phyloP scores from a whole-genome alignment of 2,113 vertebrate species.

The Carassius gibelio region DNA sequence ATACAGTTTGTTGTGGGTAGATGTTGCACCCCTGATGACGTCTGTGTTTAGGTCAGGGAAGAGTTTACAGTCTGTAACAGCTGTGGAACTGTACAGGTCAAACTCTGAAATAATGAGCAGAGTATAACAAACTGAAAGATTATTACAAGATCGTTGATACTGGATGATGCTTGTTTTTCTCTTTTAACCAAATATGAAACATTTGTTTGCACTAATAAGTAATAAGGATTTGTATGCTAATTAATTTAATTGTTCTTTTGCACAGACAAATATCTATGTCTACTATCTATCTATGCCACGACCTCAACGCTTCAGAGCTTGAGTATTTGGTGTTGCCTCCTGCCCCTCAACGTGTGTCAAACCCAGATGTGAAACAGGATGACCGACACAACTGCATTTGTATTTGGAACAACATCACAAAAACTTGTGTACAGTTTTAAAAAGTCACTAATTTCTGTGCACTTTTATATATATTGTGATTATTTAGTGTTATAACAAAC shows the following conservation, averaged over 20 bases:
- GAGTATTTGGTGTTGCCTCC: slow-evolving; percentile 62
- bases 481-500: background rate
- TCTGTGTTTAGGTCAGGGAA: background rate
- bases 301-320: slow-evolving; percentile 55
- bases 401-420: background rate
- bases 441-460: background rate
- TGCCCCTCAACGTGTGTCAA: slow-evolving; percentile 41
- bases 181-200: background rate
- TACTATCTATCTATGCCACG: slow-evolving; percentile 50
- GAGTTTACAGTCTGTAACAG: background rate
- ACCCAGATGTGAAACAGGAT: slow-evolving; percentile 75
- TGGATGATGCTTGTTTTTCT: background rate
- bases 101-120: background rate
- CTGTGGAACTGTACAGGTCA: background rate
- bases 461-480: background rate
- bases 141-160: background rate
- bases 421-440: background rate
- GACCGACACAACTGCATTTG: background rate
- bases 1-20: background rate
- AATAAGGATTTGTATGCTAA: background rate
- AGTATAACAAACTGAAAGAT: background rate
- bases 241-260: background rate
- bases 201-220: background rate
- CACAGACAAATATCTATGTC: background rate
- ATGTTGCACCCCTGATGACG: background rate